Evolutionary conservation across 1,140 invertebrate genomes (phyloP).

Genomic region (Panagrolaimus sp.): DNA sequence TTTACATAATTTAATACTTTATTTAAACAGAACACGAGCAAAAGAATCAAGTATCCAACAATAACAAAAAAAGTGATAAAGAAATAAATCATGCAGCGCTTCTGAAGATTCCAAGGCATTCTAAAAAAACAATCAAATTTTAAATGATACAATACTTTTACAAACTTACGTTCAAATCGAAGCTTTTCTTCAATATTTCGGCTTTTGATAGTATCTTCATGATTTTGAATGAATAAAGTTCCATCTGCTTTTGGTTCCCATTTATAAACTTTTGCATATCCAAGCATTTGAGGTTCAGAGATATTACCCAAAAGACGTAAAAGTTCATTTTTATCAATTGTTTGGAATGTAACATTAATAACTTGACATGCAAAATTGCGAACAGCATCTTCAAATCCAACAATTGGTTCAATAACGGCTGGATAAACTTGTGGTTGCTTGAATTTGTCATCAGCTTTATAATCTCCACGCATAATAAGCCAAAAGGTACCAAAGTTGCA

Average conservation of each 20-base stretch:
- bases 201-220: constrained; percentile 49
- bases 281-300: constrained; percentile 40
- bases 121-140: too few species aligned
- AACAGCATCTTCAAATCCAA: constrained; percentile 89
- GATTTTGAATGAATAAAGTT: constrained; percentile 46
- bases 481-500: constrained; percentile 59
- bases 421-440: constrained; percentile 57
- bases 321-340: constrained; percentile 76
- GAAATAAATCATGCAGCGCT: too few species aligned
- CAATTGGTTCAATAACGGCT: constrained; percentile 63
- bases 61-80: too few species aligned
- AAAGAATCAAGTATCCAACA: too few species aligned
- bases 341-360: constrained; percentile 90
- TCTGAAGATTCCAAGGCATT: too few species aligned
- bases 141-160: too few species aligned
- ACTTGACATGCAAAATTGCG: constrained; percentile 95
- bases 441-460: constrained; percentile 54
- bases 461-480: constrained; percentile 70
- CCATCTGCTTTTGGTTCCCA: constrained; percentile 35
- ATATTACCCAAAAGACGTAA: constrained; percentile 78
- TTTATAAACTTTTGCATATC: constrained; percentile 38
- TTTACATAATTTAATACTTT: too few species aligned
- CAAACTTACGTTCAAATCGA: constrained; percentile 42
- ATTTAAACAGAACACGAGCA: too few species aligned
- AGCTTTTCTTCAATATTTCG: constrained; percentile 50